Evolutionary conservation across 2,113 vertebrate species (phyloP), one percentile per base, ranked within the genome.

Genomic region (Calyptomena viridis): DNA sequence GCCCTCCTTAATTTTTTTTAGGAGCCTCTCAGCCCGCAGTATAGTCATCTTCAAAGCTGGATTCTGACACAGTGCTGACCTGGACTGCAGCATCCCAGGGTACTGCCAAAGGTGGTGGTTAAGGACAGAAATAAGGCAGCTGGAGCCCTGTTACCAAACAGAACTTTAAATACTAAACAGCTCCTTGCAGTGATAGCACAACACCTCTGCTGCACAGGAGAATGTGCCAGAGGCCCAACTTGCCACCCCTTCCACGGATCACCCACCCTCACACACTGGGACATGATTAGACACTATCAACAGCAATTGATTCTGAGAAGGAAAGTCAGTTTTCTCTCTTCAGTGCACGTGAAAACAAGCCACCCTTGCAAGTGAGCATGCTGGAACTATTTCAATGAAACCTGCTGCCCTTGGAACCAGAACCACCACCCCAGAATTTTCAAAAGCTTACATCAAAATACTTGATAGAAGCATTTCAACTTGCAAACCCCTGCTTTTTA

Each of bases 391-490:
- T 56, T 39, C 73, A 18, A 25, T 14, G 17, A 53, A 79, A 71
- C 20, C 68, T 35, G 71, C 3, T 62, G 59, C 44, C 39, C 49
- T 37, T 64, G 80, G 80, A 93, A 96, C 44, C 80, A 77, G 82
- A 89, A 89, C 8, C 73, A 94, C 63, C 75, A 79, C 93, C 89
- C 33, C 12, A 93, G 30, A n/a, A 74, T 62, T 78, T 66, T 11
- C n/a, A 55, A 92, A 60, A 35, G 12, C 74, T 93, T 95, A 30
- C 53, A 96, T 89, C 87, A 85, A 68, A 79, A 40, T 50, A 81
- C 60, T 28, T 79, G 9, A 52, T 84, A 88, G 47, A 68, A 94
- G 50, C 64, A 63, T 94, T 90, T 68, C 60, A 66, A 58, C 28
- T 59, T 35, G 21, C 25, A 81, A 66, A 83, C 44, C 6, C 17